phyloP scores from a whole-genome alignment of 2,888 invertebrate genomes.

The Torymus auratus region DNA sequence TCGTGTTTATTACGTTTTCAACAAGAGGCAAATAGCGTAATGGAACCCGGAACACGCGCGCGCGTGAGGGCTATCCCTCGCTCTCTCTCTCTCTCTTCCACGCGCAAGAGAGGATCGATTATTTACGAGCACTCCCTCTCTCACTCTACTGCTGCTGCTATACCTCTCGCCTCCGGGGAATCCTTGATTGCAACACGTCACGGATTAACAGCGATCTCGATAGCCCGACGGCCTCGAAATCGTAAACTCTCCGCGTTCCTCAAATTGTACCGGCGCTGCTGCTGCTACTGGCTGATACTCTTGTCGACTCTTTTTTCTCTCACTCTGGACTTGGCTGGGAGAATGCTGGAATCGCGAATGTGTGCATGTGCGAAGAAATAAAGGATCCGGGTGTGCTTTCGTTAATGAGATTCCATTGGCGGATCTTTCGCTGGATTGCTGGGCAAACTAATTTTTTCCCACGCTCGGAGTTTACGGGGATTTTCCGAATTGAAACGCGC shows the following conservation, averaged over 20 bases:
- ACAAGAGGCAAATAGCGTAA: constrained; percentile 34
- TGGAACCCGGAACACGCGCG: constrained; percentile 28
- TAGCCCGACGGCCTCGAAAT: not conserved
- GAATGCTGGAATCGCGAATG: too few relatives aligned
- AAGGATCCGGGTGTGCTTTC: too few relatives aligned
- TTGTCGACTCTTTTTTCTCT: too few relatives aligned
- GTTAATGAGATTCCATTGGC: not conserved
- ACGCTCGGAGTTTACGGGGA: too few relatives aligned
- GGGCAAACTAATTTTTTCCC: too few relatives aligned
- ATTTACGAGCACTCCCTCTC: constrained; percentile 58
- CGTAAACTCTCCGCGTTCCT: not conserved
- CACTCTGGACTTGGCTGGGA: too few relatives aligned
- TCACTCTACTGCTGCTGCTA: constrained; percentile 34
- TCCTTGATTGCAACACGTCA: constrained; percentile 65
- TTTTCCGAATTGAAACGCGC: too few relatives aligned
- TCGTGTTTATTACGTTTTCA: constrained; percentile 27
- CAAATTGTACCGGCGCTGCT: too few relatives aligned
- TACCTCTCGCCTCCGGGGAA: constrained; percentile 52
- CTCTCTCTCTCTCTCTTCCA: too few relatives aligned
- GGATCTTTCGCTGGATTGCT: not conserved
- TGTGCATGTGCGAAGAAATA: too few relatives aligned
- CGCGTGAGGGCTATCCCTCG: too few relatives aligned
- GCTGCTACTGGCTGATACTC: too few relatives aligned
- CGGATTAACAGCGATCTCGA: constrained; percentile 59
- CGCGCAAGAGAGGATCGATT: constrained; percentile 59